A percentile compares a stretch with the other conserved stretches of the same genome.
Conservation (phyloP, 2,797 vertebrate species). For the Pygocentrus nattereri region DNA sequence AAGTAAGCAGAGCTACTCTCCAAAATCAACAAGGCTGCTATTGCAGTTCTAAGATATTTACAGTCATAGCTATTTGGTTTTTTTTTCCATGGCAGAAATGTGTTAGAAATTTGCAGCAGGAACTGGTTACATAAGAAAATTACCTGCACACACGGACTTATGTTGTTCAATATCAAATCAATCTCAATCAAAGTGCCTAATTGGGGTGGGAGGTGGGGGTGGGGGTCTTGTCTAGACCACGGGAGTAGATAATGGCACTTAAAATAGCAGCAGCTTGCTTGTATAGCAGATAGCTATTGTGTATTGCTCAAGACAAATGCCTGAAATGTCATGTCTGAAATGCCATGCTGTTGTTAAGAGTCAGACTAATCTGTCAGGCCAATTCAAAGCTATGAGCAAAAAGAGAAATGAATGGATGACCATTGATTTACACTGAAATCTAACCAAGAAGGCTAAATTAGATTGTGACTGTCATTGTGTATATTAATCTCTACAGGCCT, state of each 20-base stretch:
- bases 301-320: neutral
- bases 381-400: neutral
- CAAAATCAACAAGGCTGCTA: neutral
- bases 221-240: neutral
- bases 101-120: neutral
- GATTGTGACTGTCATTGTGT: neutral
- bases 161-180: no score
- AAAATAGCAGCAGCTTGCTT: neutral
- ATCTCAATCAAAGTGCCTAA: conserved; percentile 1
- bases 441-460: neutral
- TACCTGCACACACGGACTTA: no score
- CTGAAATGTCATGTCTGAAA: conserved; percentile 28
- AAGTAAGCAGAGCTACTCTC: neutral
- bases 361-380: neutral
- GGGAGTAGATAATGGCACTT: neutral
- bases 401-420: neutral
- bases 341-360: neutral
- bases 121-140: neutral
- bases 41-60: neutral
- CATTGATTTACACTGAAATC: neutral
- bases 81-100: conserved; percentile 1
- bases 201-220: neutral
- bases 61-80: neutral
- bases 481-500: neutral
- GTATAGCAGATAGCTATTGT: neutral